Base-by-base conservation (phyloP, 2,888 invertebrate genomes). In the Brachylomia viminalis region DNA sequence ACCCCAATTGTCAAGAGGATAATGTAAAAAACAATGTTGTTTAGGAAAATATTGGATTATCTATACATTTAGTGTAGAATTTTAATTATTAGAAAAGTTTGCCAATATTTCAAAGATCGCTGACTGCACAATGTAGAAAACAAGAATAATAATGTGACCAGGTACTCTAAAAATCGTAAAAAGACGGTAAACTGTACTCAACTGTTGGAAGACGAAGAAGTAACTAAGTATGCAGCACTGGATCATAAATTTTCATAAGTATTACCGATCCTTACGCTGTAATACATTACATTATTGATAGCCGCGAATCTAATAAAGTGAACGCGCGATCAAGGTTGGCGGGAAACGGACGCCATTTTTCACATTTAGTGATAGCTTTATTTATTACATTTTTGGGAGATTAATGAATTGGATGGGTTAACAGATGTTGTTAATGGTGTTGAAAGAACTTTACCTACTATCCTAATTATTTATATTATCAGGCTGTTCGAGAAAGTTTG, bases 271-370 rank as follows among this genome's bases (percentile, higher is more conserved):
- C 68, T 42, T 62, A 72, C 38, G 61, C 67, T 68, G 67, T 65
- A 83, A 83, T 65, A 77, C 68, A 83, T 86, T 83, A 86, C 78
- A n/a, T 71, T 83, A 86, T 79, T 75, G 72, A 86, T 73, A 79
- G 70, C 54, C 62, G 30, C 67, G 56, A 74, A 75, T 80, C 59
- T 86, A 69, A 84, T 80, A 80, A 84, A 74, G 74, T 72, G 72
- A 75, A 84, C 45, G 49, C 58, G 30, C 42, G 59, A 72, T 65
- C 66, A 71, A 64, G 68, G 75, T 38, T 77, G 77, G 66, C 68
- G 72, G 69, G 62, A 69, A 69, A 66, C 72, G 58, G 75, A 61
- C 58, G 69, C 75, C 67, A 80, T 86, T 71, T 86, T 84, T 75
- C 75, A 83, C 73, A 72, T 71, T 72, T 74, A 76, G 70, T 72